Base-by-base conservation (phyloP, 2,888 invertebrate genomes). In the Callyntrura sp. region DNA sequence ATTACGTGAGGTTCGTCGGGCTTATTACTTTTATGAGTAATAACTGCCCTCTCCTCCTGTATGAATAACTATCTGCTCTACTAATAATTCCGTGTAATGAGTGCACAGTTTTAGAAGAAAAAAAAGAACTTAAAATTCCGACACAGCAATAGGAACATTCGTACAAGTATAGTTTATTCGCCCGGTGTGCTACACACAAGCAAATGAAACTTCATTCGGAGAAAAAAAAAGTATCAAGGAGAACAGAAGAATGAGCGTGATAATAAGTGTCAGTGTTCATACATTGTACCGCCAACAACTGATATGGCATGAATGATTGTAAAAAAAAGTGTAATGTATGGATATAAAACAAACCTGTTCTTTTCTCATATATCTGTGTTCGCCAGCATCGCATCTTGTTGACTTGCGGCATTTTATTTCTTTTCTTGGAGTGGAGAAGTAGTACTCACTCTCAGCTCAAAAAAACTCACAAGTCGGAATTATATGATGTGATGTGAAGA, bases 361-460 rank as follows among this genome's bases (percentile, higher is more conserved):
- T 17, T 51, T 83, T n/a, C 14, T 25, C 45, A 81, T 60, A 45
- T 82, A 62, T 43, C 23, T 76, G 51, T 76, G 76, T 28, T 4
- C 11, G 73, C 28, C 20, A 60, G 43, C 35, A 60, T 62, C 51
- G 43, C 35, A 60, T 62, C 51, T 60, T 62, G 81, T 82, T 45
- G 51, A 62, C 82, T 82, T 82, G 82, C 82, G 82, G 82, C 81
- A 81, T 65, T 83, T 83, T 20, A 70, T 83, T 83, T 68, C 68
- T 68, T 83, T 51, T 83, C 51, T 70, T 83, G 68, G 83, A 83
- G 51, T 57, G 35, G 35, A 17, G 20, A 48, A 76, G 48, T 28
- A 70, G 35, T 35, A 68, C 68, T 68, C 68, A 28, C n/a, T 68
- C 68, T 68, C 68, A 28, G n/a, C 68, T 68, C 35, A 25, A 25